Evolutionary conservation across 2,113 vertebrate genomes (phyloP).

Genomic region (Odocoileus virginianus): DNA sequence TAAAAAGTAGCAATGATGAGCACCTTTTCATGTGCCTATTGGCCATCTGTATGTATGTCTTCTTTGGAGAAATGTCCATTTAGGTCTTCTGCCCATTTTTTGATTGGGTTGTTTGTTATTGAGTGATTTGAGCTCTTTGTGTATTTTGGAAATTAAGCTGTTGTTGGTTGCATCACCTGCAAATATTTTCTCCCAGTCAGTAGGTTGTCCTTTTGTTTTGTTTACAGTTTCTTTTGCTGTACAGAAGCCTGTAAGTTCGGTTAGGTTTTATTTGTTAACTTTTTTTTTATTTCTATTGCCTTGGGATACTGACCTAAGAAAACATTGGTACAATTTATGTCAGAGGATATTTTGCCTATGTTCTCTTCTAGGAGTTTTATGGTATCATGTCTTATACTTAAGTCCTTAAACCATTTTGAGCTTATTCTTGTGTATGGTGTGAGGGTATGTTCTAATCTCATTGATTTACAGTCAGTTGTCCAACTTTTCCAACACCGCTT

Average conservation of each 20-base stretch:
- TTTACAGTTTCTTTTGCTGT: background rate
- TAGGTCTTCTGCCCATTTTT: background rate
- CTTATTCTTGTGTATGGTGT: background rate
- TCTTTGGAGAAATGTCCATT: background rate
- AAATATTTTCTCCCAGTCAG: background rate
- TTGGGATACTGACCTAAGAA: background rate
- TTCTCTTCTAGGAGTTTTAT: background rate
- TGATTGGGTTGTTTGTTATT: background rate
- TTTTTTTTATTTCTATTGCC: background rate
- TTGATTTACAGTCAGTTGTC: background rate
- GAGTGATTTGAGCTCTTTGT: background rate
- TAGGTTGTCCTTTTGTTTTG: too few species aligned
- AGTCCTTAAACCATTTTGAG: background rate
- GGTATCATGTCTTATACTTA: background rate
- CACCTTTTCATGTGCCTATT: background rate
- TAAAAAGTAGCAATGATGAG: background rate
- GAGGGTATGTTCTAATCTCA: background rate
- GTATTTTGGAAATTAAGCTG: background rate
- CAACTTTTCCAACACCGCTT: background rate
- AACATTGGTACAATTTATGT: background rate
- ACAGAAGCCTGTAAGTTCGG: background rate
- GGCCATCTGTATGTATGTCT: background rate
- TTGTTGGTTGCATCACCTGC: background rate
- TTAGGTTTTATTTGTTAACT: background rate
- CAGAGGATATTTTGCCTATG: background rate